phyloP scores from a whole-genome alignment of 2,797 vertebrate genomes.

The Pseudocheirus occidentalis region DNA sequence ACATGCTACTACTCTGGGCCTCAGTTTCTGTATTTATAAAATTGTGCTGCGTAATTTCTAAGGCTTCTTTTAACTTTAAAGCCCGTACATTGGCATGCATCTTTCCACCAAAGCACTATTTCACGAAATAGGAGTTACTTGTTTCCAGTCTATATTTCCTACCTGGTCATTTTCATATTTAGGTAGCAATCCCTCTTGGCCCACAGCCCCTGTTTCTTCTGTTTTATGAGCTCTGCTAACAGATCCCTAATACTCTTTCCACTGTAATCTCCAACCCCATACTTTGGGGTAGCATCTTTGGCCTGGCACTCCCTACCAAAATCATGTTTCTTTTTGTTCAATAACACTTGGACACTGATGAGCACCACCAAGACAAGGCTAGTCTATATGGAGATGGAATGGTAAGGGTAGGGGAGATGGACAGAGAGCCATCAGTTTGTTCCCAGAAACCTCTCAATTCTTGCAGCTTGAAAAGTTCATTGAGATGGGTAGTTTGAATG shows the following conservation, averaged over 20 bases:
- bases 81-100: background rate
- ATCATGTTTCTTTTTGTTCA: background rate
- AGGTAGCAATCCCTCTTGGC: background rate
- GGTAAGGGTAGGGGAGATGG: background rate
- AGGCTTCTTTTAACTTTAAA: background rate
- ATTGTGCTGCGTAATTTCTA: background rate
- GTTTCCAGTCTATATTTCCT: background rate
- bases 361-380: background rate
- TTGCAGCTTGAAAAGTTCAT: background rate
- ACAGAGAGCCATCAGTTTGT: background rate
- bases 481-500: background rate
- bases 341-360: background rate
- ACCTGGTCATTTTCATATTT: background rate
- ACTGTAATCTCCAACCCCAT: background rate
- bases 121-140: accelerated
- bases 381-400: background rate
- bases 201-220: background rate
- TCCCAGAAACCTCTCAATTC: background rate
- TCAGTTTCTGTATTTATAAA: background rate
- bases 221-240: background rate
- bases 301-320: background rate
- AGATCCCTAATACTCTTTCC: background rate
- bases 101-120: background rate
- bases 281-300: background rate
- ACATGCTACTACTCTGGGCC: background rate